These are phyloP conservation scores for Eufriesea mexicana DNA, from an alignment of 1,140 invertebrate species.

Conservation along the genomic window DNA sequence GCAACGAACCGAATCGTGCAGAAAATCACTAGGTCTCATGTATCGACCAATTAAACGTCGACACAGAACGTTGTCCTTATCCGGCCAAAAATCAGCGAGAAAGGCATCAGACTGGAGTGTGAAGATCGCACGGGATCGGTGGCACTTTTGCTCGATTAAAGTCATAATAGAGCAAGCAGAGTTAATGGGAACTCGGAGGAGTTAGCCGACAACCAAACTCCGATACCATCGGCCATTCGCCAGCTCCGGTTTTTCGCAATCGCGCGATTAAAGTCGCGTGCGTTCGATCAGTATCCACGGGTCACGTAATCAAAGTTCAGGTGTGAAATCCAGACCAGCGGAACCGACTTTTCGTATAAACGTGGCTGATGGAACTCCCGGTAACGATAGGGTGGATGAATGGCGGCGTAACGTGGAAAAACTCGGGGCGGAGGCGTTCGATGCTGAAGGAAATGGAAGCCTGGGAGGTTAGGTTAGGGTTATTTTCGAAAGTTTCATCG, in stretches of 20 bases:
- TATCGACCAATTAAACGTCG: neutral
- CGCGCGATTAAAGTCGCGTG: slow-evolving; percentile 27
- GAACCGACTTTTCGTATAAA: slow-evolving; percentile 25
- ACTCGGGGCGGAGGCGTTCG: neutral
- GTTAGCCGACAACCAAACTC: no score
- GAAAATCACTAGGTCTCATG: neutral
- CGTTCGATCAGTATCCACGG: slow-evolving; percentile 17
- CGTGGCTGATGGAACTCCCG: neutral
- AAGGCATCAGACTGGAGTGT: neutral
- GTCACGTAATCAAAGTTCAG: slow-evolving; percentile 51
- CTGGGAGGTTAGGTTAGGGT: neutral
- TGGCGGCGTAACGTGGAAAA: neutral
- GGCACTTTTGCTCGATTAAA: neutral
- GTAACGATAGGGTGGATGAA: neutral
- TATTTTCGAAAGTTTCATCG: slow-evolving; percentile 49
- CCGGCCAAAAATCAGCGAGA: neutral
- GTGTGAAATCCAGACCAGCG: slow-evolving; percentile 46
- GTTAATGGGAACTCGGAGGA: neutral
- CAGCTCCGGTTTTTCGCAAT: slow-evolving; percentile 4
- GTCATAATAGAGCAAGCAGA: neutral
- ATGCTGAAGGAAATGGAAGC: neutral
- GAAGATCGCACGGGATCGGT: slow-evolving; percentile 1
- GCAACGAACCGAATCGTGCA: neutral
- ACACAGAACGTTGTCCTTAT: neutral
- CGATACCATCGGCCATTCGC: slow-evolving; percentile 29